Base-by-base conservation (phyloP, 2,797 vertebrate species). In the Nyctalus aviator region DNA sequence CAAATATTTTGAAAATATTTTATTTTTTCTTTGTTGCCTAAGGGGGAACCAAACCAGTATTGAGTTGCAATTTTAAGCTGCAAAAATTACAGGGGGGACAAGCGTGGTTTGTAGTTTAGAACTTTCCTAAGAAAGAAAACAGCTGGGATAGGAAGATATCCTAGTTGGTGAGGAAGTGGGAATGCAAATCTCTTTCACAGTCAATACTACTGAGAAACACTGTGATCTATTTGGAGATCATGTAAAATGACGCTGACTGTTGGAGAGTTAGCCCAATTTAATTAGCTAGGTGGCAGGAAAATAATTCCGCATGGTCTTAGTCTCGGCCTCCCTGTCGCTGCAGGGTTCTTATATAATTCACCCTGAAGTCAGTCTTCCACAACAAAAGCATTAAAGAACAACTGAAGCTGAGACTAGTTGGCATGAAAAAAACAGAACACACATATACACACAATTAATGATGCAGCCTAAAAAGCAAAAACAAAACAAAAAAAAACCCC, bases 21-120 rank as follows among this genome's bases (percentile, higher is more conserved):
- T 50, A 18, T 78, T 88, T 90, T 91, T 71, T 77, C 44, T 93
- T 92, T 84, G 53, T 64, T 94, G 27, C 21, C 69, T 48, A 84
- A 77, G 66, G 68, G 37, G 84, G 37, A 79, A 91, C 11, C 90
- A 93, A 95, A 95, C 3, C 27, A 93, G 18, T 32, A 91, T 0
- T 82, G 55, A 84, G 55, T 25, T 86, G 50, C 32, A 95, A 93
- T 79, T 94, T 95, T 81, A 89, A 96, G 44, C n/a, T 93, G 72
- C 46, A 94, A 95, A 94, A 94, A 88, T 91, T 94, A 91, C 0
- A 87, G 68, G 83, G 78, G 14, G n/a, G 94, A 87, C 44, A 94
- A 93, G 92, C 96, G 32, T 46, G 69, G 81, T 75, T 92, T 93
- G 90, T 83, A 94, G 44, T 59, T 94, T 81, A 94, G 69, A 91